Conservation (phyloP, 2,113 vertebrate genomes). For the Origma solitaria region DNA sequence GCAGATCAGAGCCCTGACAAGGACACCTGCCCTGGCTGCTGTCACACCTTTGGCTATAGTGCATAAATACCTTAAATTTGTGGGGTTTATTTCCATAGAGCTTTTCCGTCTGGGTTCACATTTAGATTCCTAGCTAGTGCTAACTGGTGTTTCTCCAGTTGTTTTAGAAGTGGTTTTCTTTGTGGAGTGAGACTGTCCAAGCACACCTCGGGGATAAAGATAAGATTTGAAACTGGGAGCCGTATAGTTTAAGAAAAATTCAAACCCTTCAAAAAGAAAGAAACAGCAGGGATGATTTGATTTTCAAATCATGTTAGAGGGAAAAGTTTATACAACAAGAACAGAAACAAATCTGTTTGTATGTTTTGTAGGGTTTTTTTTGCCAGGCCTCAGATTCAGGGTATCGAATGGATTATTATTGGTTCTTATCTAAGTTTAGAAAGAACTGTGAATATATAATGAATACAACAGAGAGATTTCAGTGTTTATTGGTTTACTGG, state of each 20-base stretch:
- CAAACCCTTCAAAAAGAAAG: constrained; percentile 6
- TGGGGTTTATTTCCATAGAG: not conserved
- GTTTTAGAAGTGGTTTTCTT: not conserved
- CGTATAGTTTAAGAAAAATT: not conserved
- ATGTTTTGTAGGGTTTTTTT: not conserved
- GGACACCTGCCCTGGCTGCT: not conserved
- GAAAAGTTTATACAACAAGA: not conserved
- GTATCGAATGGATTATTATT: constrained; percentile 46
- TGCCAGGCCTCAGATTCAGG: constrained; percentile 9
- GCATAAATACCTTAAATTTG: not conserved
- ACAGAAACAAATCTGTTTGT: not conserved
- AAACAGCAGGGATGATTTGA: not conserved
- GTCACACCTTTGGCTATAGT: rapidly evolving
- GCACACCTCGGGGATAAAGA: not conserved
- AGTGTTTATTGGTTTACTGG: constrained; percentile 41
- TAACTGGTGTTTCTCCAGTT: not conserved
- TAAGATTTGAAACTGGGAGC: not conserved
- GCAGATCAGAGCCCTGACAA: not conserved
- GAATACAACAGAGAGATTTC: constrained; percentile 37
- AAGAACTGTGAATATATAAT: constrained; percentile 31
- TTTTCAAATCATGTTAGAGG: constrained; percentile 21
- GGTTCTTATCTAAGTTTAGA: constrained; percentile 61
- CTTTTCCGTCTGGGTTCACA: not conserved
- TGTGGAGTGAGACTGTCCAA: not conserved
- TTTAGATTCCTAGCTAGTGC: not conserved